These are phyloP conservation scores for Phyllostomus discolor DNA, from an alignment of 2,113 vertebrate species.

Conservation along the genomic window DNA sequence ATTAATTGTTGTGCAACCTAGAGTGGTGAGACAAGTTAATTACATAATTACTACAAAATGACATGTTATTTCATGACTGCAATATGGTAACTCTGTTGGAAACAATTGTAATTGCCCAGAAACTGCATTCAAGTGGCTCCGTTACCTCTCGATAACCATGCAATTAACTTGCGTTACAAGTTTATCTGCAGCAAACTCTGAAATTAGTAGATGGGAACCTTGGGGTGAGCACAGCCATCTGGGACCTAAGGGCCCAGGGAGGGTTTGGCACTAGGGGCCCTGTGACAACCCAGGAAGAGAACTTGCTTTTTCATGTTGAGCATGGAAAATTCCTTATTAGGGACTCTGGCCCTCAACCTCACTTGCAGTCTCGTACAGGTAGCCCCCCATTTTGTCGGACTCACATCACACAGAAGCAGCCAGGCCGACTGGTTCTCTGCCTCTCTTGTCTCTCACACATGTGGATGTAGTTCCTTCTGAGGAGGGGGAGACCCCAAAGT, in stretches of 20 bases:
- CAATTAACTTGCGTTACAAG: neutral
- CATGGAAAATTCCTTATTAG: neutral
- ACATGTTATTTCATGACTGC: constrained; percentile 64
- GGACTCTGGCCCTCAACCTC: neutral
- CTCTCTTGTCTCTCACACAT: neutral
- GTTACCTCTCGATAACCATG: neutral
- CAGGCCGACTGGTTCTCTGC: neutral
- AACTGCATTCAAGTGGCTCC: neutral
- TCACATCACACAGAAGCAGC: neutral
- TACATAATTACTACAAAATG: constrained; percentile 67
- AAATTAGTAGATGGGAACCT: constrained; percentile 32
- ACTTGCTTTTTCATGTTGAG: neutral
- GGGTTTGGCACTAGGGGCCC: neutral
- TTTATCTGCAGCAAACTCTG: constrained; percentile 54
- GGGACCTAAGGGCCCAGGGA: neutral
- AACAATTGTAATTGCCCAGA: constrained; percentile 52
- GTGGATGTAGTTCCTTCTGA: neutral
- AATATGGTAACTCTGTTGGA: constrained; percentile 66
- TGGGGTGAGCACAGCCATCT: neutral
- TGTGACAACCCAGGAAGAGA: neutral
- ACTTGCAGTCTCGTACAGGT: neutral
- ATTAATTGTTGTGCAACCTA: constrained; percentile 38
- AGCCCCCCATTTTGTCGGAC: neutral
- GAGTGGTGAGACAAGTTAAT: constrained; percentile 58
- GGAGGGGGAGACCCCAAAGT: neutral